These are phyloP conservation scores for Archips crataeganus DNA, from an alignment of 2,888 invertebrate species.

Conservation along the genomic window DNA sequence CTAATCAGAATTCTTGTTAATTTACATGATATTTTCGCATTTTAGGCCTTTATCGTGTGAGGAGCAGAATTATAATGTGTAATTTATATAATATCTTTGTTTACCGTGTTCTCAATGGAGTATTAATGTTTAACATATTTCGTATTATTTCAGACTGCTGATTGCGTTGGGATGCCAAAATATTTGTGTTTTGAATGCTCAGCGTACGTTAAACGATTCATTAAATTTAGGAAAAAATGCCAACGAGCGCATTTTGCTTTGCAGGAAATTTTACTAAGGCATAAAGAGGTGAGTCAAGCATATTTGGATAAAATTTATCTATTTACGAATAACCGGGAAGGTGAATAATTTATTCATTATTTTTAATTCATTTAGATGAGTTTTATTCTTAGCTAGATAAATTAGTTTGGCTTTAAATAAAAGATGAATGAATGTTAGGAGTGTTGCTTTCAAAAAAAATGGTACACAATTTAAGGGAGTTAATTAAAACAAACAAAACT, in stretches of 20 bases:
- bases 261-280: slow-evolving; percentile 63
- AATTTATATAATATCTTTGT: neutral
- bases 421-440: no score
- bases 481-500: no score
- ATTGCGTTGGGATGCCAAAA: slow-evolving; percentile 66
- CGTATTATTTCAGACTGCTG: slow-evolving; percentile 57
- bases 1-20: neutral
- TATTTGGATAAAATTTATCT: no score
- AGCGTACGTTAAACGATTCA: slow-evolving; percentile 62
- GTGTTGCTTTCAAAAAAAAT: no score
- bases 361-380: no score
- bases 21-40: slow-evolving; percentile 22
- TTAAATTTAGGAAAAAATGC: slow-evolving; percentile 72
- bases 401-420: no score
- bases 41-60: slow-evolving; percentile 10
- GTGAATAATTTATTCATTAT: no score
- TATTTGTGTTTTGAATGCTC: slow-evolving; percentile 72
- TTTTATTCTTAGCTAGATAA: no score
- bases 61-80: neutral
- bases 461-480: no score
- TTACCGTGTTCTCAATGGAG: neutral
- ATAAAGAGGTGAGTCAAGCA: slow-evolving; percentile 62
- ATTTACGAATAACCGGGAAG: no score
- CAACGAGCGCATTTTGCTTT: slow-evolving; percentile 71
- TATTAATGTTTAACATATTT: neutral